These are phyloP conservation scores for Anarsia innoxiella DNA, from an alignment of 2,888 invertebrate species.

Conservation along the genomic window DNA sequence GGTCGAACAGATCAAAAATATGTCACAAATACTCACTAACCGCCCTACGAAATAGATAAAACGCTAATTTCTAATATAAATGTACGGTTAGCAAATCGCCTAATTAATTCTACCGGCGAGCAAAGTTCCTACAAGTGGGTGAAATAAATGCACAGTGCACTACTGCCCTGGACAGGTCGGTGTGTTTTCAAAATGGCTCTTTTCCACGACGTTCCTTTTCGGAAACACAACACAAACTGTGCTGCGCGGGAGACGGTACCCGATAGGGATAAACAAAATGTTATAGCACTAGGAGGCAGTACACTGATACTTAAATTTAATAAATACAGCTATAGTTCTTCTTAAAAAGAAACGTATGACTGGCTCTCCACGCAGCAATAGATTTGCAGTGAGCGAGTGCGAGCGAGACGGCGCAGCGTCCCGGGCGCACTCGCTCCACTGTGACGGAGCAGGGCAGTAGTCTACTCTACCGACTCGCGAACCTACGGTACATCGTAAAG, in stretches of 20 bases:
- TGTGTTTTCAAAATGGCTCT: constrained; percentile 93
- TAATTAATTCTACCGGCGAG: constrained; percentile 50
- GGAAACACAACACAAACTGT: constrained; percentile 89
- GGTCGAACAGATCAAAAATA: constrained; percentile 61
- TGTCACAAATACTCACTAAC: constrained; percentile 59
- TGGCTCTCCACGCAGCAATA: constrained; percentile 37
- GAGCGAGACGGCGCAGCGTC: constrained; percentile 24
- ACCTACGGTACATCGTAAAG: constrained; percentile 56
- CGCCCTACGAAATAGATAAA: constrained; percentile 50
- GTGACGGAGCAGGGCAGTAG: constrained; percentile 61
- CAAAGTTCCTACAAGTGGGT: constrained; percentile 36
- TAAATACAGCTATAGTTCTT: constrained; percentile 16
- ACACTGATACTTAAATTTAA: constrained; percentile 33
- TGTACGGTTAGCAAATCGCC: constrained; percentile 49
- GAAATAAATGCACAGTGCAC: constrained; percentile 66
- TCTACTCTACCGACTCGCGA: constrained; percentile 51
- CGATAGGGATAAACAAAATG: constrained; percentile 20
- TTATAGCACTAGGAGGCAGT: constrained; percentile 25
- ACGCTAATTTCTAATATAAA: constrained; percentile 48
- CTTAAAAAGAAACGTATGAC: constrained; percentile 21
- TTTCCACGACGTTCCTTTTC: constrained; percentile 87
- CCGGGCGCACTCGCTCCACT: constrained; percentile 41
- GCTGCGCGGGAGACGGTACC: constrained; percentile 50
- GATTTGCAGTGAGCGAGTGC: constrained; percentile 57
- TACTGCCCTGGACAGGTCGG: constrained; percentile 75